Evolutionary conservation across 1,140 invertebrate genomes (phyloP), one percentile per base, ranked within the genome.

Genomic region (Bacillus rossius): DNA sequence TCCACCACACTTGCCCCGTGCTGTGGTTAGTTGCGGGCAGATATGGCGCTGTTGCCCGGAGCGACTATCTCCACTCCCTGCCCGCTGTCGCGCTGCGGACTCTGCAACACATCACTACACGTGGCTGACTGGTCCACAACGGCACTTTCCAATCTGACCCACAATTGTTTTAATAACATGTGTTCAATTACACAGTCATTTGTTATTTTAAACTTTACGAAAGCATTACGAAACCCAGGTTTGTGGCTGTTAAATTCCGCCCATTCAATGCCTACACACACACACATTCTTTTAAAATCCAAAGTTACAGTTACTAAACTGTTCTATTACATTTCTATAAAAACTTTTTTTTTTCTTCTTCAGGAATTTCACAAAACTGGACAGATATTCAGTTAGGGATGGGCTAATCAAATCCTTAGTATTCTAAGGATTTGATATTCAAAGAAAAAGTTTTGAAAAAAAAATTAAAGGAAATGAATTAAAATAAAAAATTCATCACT

Each of bases 31-130:
- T 72, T 75, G 67, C 74, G 72, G 55, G 73, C 70, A 20, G 71
- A 67, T 62, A 75, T 64, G 58, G 69, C 72, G 59, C 74, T 77
- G 55, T 73, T 78, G 58, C 76, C 78, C 57, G 75, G 77, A 53
- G 72, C 75, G 14, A 77, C 73, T 73, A 79, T 77, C 60, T 79
- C 77, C 41, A 75, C 75, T 43, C 74, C 72, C 71, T 79, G 76
- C 52, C 72, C 74, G 63, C 69, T 76, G 58, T 79, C 77, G 25
- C 76, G 62, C 60, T 77, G 73, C 23, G 74, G 76, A 64, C 75
- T 73, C 77, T 79, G 60, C 7, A 69, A 72, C 22, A 29, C 23
- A 8, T 20, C 7, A 4, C 8, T 19, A 14, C 16, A 53, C n/a
- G 10, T 51, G 23, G 10, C 8, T 22, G 23, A 8, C 19, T 41